Base-by-base conservation (phyloP, 2,113 vertebrate genomes). In the Catharus bicknelli region DNA sequence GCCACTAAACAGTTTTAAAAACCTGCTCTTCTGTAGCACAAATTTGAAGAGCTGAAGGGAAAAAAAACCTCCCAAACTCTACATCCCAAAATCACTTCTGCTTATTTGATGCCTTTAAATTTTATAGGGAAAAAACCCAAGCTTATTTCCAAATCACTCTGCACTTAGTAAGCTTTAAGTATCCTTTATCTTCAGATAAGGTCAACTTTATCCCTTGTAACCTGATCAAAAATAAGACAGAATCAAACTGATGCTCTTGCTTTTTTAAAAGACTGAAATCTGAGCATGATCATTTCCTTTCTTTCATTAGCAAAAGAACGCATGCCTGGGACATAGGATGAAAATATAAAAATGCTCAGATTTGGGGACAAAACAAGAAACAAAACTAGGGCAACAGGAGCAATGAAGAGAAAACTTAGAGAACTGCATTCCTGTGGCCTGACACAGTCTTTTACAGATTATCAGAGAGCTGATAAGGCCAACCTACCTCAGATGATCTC, bases 221-320 rank as follows among this genome's bases (percentile, higher is more conserved):
- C 14, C 18, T 48, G 27, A 47, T 45, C 12, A 93, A 95, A 95
- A 79, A 62, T 18, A 9, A 61, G 94, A 93, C 29, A 76, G 83
- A 93, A 91, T 62, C 70, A 87, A 94, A 61, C 27, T 67, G 82
- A 85, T 47, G 40, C 5, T 81, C 16, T 67, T 78, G 6, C 34
- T 36, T 30, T 73, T 77, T 47, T 67, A 40, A 45, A 87, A 69
- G 70, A 79, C 12, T 8, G 4, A 57, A 87, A 85, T 85, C 32
- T 76, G 50, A 89, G 36, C 2, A 4, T 12, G 50, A 80, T 38
- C 2, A 25, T 81, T 86, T 86, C 26, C 54, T 63, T 77, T 59
- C 51, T 68, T 89, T 82, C 63, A 62, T 43, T 50, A 80, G 34
- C 27, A 90, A 74, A 85, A 87, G 36, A 73, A 88, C 27, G 17